Evolutionary conservation across 2,797 vertebrate genomes (phyloP).

Genomic region (Micropoecilia bifurca): DNA sequence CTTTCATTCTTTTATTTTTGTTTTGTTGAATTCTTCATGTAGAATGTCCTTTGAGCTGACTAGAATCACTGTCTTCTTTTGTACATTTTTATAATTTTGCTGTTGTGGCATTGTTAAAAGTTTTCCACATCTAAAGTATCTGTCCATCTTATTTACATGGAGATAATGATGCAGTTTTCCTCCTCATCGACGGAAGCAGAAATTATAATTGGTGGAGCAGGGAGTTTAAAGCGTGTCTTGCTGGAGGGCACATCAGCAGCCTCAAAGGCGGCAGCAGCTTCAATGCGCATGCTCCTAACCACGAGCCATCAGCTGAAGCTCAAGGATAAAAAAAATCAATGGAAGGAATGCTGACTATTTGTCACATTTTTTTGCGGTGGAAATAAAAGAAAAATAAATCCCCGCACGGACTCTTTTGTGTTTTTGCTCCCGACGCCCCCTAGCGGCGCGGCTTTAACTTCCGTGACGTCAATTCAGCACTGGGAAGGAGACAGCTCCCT

Average conservation of each 20-base stretch:
- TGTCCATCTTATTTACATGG: neutral
- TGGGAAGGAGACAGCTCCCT: constrained; percentile 83
- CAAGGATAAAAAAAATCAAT: neutral
- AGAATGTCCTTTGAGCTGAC: neutral
- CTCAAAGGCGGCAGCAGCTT: constrained; percentile 10
- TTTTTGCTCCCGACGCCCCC: constrained; percentile 63
- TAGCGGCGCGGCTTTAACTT: constrained; percentile 59
- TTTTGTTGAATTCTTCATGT: neutral
- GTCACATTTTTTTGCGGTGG: constrained; percentile 32
- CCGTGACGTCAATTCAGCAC: constrained; percentile 87
- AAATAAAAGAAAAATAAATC: constrained; percentile 16
- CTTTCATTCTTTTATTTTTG: neutral
- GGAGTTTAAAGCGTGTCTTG: neutral
- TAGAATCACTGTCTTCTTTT: neutral
- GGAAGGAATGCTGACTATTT: constrained; percentile 1
- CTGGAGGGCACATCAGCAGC: neutral
- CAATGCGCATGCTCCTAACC: neutral
- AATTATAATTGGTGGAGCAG: neutral
- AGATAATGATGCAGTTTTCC: neutral
- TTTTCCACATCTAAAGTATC: neutral
- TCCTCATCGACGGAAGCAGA: neutral
- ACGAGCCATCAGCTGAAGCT: neutral
- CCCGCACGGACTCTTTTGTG: neutral
- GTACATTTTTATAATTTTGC: neutral
- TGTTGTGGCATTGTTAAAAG: neutral